Conservation (phyloP, 2,113 vertebrate genomes). For the Hydrolagus affinis region DNA sequence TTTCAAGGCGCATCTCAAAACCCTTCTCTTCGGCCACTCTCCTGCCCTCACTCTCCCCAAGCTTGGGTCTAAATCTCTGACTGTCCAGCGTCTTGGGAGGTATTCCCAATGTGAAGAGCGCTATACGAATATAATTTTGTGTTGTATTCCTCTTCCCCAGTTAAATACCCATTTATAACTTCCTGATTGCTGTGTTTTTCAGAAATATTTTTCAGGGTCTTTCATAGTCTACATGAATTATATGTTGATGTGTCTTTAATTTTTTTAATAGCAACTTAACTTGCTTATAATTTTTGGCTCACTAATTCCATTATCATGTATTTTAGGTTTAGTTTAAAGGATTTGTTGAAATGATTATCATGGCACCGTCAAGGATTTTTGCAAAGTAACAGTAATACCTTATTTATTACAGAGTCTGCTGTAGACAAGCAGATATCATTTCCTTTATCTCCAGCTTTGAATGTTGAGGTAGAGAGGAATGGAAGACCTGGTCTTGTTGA, state of each 20-base stretch:
- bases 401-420: slow-evolving; percentile 70
- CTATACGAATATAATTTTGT: no score
- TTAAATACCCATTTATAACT: no score
- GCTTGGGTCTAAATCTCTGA: no score
- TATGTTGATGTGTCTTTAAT: no score
- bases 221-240: neutral
- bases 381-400: neutral
- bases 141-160: no score
- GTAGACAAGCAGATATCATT: slow-evolving; percentile 92
- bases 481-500: slow-evolving; percentile 74
- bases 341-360: neutral
- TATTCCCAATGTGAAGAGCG: no score
- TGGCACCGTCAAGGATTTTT: neutral
- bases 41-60: no score
- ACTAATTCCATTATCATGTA: neutral
- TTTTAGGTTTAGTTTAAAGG: neutral
- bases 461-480: slow-evolving; percentile 82
- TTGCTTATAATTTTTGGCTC: neutral
- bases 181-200: no score
- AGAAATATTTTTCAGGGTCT: neutral
- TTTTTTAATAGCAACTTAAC: neutral
- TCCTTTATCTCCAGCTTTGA: slow-evolving; percentile 79
- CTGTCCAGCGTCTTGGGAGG: no score
- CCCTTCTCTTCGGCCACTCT: no score
- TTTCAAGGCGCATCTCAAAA: no score